Evolutionary conservation across 2,888 invertebrate genomes (phyloP).

Genomic region (Villa cingulata): DNA sequence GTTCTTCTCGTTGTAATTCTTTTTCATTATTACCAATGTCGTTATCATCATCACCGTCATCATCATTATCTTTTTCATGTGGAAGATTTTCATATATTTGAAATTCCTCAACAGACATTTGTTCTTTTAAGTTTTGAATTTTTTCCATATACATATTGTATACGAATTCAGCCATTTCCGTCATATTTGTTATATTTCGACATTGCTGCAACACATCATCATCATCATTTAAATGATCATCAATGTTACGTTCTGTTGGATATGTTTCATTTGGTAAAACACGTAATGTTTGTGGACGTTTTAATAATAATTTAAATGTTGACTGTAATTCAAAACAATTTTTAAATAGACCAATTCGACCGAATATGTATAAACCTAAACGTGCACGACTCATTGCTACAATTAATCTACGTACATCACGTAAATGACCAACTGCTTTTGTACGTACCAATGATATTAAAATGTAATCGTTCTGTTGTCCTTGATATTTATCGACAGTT

Average conservation of each 20-base stretch:
- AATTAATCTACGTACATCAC: conserved; percentile 90
- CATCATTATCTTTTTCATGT: conserved; percentile 31
- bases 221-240: conserved; percentile 30
- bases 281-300: conserved; percentile 65
- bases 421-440: conserved; percentile 90
- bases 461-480: conserved; percentile 98
- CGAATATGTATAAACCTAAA: conserved; percentile 92
- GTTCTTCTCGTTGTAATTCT: conserved; percentile 11
- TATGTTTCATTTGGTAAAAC: conserved; percentile 67
- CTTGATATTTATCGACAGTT: conserved; percentile 98
- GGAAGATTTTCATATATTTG: conserved; percentile 33
- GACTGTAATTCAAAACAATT: conserved; percentile 96
- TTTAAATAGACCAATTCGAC: conserved; percentile 78
- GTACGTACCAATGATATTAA: conserved; percentile 91
- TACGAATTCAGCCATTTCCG: conserved; percentile 90
- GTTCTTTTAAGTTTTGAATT: conserved; percentile 47
- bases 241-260: conserved; percentile 51
- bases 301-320: conserved; percentile 83
- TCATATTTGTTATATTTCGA: conserved; percentile 63
- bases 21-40: conserved; percentile 12
- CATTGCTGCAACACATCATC: no score
- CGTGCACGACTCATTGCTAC: conserved; percentile 97
- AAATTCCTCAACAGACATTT: conserved; percentile 13
- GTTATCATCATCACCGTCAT: conserved; percentile 4
- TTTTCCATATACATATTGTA: conserved; percentile 79